These are phyloP conservation scores for Anarhynchus alexandrinus DNA, from an alignment of 2,113 vertebrate genomes.

Conservation along the genomic window DNA sequence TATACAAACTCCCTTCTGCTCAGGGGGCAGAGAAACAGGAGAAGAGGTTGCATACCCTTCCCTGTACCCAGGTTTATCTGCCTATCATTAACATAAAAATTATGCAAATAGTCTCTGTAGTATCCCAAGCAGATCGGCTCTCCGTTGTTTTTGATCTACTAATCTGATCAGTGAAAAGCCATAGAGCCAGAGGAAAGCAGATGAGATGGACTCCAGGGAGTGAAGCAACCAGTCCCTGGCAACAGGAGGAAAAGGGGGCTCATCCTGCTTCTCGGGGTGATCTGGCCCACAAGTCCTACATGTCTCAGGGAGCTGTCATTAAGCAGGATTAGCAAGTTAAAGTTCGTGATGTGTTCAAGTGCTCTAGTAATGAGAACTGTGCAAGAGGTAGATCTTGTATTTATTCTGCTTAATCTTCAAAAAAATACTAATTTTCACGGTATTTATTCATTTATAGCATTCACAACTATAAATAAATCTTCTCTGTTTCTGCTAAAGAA, in stretches of 20 bases:
- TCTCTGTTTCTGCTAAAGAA: background rate
- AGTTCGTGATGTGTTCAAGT: background rate
- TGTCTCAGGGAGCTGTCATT: background rate
- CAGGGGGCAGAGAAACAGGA: background rate
- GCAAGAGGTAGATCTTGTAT: background rate
- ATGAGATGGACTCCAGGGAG: background rate
- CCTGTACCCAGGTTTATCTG: background rate
- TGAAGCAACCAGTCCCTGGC: background rate
- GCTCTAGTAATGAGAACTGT: background rate
- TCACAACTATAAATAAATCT: background rate
- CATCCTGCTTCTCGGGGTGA: background rate
- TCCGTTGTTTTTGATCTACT: background rate
- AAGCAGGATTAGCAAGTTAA: background rate
- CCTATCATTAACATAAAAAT: background rate
- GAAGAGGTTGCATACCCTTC: background rate
- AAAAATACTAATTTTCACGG: background rate
- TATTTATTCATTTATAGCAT: background rate
- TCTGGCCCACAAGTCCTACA: background rate
- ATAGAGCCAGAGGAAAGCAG: background rate
- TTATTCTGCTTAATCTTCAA: background rate
- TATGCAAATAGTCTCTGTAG: background rate
- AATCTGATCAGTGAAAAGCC: background rate
- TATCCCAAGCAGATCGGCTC: background rate
- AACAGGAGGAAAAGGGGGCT: background rate
- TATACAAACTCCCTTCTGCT: background rate